phyloP scores from a whole-genome alignment of 2,888 invertebrate species.

The Mesochorus sp. region DNA sequence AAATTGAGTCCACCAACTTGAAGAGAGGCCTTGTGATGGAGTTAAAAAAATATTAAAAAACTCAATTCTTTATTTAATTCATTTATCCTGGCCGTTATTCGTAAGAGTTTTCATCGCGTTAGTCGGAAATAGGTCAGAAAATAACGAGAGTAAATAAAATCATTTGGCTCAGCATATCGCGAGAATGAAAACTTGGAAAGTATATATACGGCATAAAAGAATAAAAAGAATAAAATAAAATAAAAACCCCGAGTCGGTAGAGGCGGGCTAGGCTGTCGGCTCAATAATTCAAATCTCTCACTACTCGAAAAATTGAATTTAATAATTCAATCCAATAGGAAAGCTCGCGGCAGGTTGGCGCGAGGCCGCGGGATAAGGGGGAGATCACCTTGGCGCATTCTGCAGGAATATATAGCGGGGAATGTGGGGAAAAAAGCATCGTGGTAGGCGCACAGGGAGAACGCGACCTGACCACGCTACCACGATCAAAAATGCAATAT shows the following conservation, averaged over 20 bases:
- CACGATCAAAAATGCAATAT: constrained; percentile 81
- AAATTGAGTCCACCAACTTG: too few relatives aligned
- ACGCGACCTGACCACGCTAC: constrained; percentile 56
- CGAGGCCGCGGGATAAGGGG: background rate
- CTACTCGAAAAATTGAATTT: constrained; percentile 82
- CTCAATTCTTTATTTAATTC: too few relatives aligned
- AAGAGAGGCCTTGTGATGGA: too few relatives aligned
- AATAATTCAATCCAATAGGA: constrained; percentile 81
- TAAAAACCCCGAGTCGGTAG: constrained; percentile 65
- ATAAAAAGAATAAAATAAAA: background rate
- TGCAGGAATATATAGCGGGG: constrained; percentile 62
- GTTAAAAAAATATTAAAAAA: too few relatives aligned
- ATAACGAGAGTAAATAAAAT: constrained; percentile 11
- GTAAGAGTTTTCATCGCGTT: too few relatives aligned
- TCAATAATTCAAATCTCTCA: constrained; percentile 81
- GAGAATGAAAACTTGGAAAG: constrained; percentile 46
- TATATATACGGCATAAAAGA: constrained; percentile 54
- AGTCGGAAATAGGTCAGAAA: too few relatives aligned
- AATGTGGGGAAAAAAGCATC: constrained; percentile 18
- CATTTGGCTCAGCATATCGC: constrained; percentile 57
- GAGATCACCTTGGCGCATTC: constrained; percentile 15
- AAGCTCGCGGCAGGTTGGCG: constrained; percentile 65
- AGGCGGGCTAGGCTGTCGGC: constrained; percentile 67
- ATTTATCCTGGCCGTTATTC: too few relatives aligned
- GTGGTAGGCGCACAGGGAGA: constrained; percentile 50